phyloP scores from a whole-genome alignment of 1,140 invertebrate species.

The Zaprionus taronus region DNA sequence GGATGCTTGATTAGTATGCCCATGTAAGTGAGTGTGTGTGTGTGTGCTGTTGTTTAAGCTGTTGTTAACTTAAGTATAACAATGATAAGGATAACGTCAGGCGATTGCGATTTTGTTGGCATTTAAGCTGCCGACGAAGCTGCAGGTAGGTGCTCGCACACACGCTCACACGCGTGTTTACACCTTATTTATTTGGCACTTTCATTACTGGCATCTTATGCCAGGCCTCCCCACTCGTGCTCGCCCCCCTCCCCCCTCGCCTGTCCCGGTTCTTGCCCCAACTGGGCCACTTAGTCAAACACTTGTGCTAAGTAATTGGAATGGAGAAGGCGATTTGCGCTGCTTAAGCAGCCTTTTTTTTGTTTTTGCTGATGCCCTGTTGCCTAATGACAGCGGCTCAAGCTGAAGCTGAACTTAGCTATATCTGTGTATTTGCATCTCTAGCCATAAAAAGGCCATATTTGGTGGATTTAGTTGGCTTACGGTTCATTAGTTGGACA shows the following conservation, averaged over 20 bases:
- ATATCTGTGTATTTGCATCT: constrained; percentile 18
- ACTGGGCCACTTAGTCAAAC: constrained; percentile 62
- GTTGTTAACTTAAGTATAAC: constrained; percentile 82
- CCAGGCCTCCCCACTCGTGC: background rate
- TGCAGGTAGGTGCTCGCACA: constrained; percentile 20
- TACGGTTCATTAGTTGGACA: constrained; percentile 45
- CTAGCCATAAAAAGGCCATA: constrained; percentile 24
- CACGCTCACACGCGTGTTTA: constrained; percentile 50
- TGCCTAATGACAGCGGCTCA: constrained; percentile 21
- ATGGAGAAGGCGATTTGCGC: constrained; percentile 48
- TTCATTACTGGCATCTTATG: constrained; percentile 29
- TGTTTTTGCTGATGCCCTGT: background rate
- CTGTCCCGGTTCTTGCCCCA: background rate
- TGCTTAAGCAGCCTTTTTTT: constrained; percentile 31
- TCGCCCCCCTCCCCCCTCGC: background rate
- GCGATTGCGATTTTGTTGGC: constrained; percentile 61
- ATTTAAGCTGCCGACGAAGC: constrained; percentile 51
- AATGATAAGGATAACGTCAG: constrained; percentile 79
- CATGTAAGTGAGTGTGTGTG: background rate
- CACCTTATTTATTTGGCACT: constrained; percentile 76
- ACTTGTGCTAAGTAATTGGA: constrained; percentile 76
- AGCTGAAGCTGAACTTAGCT: background rate
- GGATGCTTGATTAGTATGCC: constrained; percentile 62
- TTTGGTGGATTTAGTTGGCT: constrained; percentile 32
- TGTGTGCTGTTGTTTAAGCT: constrained; percentile 65